Conservation (phyloP, 1,140 invertebrate genomes). For the Pectinophora gossypiella region DNA sequence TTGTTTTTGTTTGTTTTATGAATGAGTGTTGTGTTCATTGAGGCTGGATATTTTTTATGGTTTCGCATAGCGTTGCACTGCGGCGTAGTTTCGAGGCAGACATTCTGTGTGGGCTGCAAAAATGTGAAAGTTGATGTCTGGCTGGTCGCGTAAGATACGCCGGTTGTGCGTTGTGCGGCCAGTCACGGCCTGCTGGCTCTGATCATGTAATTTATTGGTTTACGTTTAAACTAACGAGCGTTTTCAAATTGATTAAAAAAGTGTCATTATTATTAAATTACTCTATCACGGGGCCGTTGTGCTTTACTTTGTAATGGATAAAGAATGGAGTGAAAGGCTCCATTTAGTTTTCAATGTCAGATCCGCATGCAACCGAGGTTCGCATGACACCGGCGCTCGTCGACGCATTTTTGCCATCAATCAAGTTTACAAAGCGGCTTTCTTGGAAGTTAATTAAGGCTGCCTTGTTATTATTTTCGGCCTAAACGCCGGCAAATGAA, state of each 20-base stretch:
- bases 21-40: conserved; percentile 20
- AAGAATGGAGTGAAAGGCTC: background rate
- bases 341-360: background rate
- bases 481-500: background rate
- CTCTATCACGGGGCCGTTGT: no score
- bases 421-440: background rate
- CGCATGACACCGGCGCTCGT: background rate
- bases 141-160: conserved; percentile 6
- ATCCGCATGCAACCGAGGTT: background rate
- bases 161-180: conserved; percentile 15
- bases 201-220: conserved; percentile 3
- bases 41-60: conserved; percentile 15
- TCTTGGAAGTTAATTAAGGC: background rate
- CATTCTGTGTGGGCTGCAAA: background rate
- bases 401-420: background rate
- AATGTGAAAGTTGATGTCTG: conserved; percentile 12
- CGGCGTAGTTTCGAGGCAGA: background rate
- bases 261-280: no score
- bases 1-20: conserved; percentile 22
- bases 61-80: conserved; percentile 5
- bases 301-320: background rate
- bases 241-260: background rate
- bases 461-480: background rate
- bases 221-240: background rate
- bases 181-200: conserved; percentile 16